Conservation (phyloP, 2,113 vertebrate genomes). For the Petrocephalus microphthalmus region DNA sequence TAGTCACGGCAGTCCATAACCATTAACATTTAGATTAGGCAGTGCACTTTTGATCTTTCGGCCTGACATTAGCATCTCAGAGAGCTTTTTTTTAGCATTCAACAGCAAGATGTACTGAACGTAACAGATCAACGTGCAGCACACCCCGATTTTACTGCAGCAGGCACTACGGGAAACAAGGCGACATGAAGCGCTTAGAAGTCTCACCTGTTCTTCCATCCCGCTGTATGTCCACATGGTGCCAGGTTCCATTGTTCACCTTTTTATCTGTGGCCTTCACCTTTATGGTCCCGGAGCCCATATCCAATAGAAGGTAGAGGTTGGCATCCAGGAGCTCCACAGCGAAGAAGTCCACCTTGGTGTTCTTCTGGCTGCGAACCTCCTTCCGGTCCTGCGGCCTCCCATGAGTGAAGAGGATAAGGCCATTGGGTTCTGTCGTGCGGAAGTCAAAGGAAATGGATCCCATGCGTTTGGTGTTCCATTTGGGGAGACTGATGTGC, state of each 20-base stretch:
- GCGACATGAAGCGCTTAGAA: not conserved
- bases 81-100: not conserved
- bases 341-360: conserved; percentile 94
- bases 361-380: conserved; percentile 80
- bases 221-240: conserved; percentile 95
- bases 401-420: conserved; percentile 93
- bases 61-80: not conserved
- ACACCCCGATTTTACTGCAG: not conserved
- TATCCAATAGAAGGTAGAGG: conserved; percentile 87
- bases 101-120: not conserved
- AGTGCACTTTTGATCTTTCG: not conserved
- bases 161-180: not conserved
- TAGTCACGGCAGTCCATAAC: not conserved
- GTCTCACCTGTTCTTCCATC: conserved; percentile 87
- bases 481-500: conserved; percentile 87
- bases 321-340: conserved; percentile 90
- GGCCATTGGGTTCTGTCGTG: conserved; percentile 87
- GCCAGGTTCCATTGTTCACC: conserved; percentile 91
- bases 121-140: not conserved
- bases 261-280: conserved; percentile 93
- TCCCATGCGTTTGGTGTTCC: conserved; percentile 95
- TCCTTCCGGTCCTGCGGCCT: conserved; percentile 86
- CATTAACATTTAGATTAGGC: not conserved
- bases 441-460: conserved; percentile 97
- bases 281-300: conserved; percentile 96